phyloP scores from a whole-genome alignment of 2,888 invertebrate genomes.

The Smittia aterrima region DNA sequence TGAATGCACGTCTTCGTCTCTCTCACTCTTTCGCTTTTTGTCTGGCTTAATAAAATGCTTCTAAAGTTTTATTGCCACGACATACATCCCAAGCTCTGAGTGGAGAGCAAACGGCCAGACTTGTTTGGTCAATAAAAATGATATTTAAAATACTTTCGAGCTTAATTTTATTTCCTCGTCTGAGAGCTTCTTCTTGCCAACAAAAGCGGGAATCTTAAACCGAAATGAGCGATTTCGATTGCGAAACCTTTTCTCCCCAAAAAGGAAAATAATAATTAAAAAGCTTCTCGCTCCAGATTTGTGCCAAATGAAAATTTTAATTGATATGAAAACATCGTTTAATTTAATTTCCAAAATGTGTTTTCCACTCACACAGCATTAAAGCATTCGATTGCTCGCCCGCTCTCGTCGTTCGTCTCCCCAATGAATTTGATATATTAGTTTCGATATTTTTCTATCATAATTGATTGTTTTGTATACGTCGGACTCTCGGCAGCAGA shows the following conservation, averaged over 20 bases:
- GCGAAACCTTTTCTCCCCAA: background rate
- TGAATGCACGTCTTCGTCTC: background rate
- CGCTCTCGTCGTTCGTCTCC: slow-evolving; percentile 1
- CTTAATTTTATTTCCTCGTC: slow-evolving; percentile 1
- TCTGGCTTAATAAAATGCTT: slow-evolving; percentile 13
- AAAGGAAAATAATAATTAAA: slow-evolving; percentile 15
- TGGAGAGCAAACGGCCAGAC: background rate
- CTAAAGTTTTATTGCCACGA: slow-evolving; percentile 5
- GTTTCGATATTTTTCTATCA: slow-evolving; percentile 26
- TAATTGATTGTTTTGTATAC: slow-evolving; percentile 39
- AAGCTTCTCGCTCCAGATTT: slow-evolving; percentile 4
- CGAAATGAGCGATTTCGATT: background rate
- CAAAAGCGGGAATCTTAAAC: background rate
- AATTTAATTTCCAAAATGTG: slow-evolving; percentile 36
- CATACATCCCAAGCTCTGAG: background rate
- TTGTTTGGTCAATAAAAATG: slow-evolving; percentile 6
- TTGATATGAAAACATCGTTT: slow-evolving; percentile 36
- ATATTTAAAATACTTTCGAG: slow-evolving; percentile 1
- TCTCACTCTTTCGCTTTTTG: background rate
- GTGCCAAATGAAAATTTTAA: slow-evolving; percentile 40
- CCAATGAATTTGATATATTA: slow-evolving; percentile 40
- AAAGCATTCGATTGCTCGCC: background rate
- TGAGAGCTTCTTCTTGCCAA: background rate
- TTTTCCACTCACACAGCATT: slow-evolving; percentile 15
- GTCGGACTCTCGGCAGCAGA: no score